Base-by-base conservation (phyloP, 2,797 vertebrate species). In the Anguilla anguilla region DNA sequence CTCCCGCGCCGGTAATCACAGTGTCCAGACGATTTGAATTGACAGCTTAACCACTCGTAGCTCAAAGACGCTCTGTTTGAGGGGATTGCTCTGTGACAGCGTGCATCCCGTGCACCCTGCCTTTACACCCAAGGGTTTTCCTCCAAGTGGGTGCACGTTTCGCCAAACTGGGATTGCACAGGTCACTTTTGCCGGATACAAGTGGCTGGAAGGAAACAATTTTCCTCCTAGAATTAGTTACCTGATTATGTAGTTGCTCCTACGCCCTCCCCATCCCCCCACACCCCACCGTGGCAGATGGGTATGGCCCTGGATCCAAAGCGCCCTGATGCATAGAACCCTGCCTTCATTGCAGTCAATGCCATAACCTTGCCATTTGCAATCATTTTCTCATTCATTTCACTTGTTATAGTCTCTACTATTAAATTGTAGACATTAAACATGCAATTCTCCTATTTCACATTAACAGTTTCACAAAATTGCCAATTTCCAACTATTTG, bases 21-120 rank as follows among this genome's bases (percentile, higher is more conserved):
- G 96, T 90, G 94, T 95, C 93, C 96, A 95, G 94, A 95, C 95
- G 95, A 97, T 97, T 97, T 94, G 83, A 96, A 96, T 95, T 96
- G 97, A 97, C 97, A 97, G 97, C 95, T 97, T 97, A 97, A 97
- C 97, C 96, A 96, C 96, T 96, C 96, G 94, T 95, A 94, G 97
- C 97, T 97, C 96, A 96, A 96, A 87, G 90, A 93, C 93, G 90
- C 92, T 91, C 95, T 94, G 91, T 96, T 95, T 94, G 89, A 89
- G 93, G 92, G 93, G 95, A 91, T 90, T 91, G 89, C 35, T 74
- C 69, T 74, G 92, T 92, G 93, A 86, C 85, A 90, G 84, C 55
- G 59, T 67, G 13, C 43, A 86, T 88, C 79, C 67, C 57, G 6
- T 53, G 88, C 89, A 92, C 92, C 91, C 92, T 85, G 89, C 7